Evolutionary conservation across 2,888 invertebrate species (phyloP), one percentile per base, ranked within the genome.

Genomic region (Sarcophaga variegata): DNA sequence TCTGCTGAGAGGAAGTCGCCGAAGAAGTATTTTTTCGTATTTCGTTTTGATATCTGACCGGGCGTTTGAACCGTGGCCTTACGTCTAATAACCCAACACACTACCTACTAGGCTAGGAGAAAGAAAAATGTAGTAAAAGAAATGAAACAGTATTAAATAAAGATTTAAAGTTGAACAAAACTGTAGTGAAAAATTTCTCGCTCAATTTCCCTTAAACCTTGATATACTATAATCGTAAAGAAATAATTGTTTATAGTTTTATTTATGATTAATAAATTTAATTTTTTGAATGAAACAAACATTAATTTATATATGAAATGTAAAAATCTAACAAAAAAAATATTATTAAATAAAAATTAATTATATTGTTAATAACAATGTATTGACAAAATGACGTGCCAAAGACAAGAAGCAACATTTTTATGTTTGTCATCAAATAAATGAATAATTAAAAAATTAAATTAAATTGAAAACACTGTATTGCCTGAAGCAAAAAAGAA

Each of bases 371-470:
- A 37, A 59, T 45, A 54, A 63, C 25, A 10, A 81, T 22, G 37
- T 69, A 27, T 66, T 76, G 60, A 76, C 37, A 37, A 37, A 27
- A 62, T 81, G 62, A 62, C 67, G 76, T 70, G 45, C n/a, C 25
- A 59, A 85, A 77, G 12, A 67, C 81, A 59, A 81, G 77, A 74
- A 78, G 77, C 81, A 72, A 62, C 75, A 79, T 85, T 81, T 76
- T 76, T 80, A 20, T 67, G 25, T 71, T 66, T 81, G 67, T 72
- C 76, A 77, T 66, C 81, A 54, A 78, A 69, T 76, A 78, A 64
- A 82, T 82, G 77, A 77, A 69, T 69, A 78, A 85, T 74, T 85
- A 69, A 85, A 37, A 37, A 37, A 37, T 37, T 37, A 37, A 37
- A 37, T 37, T 37, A 37, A 37, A 78, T 81, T 81, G 60, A 54